A percentile compares a stretch with the other conserved stretches of the same genome.
phyloP scores from a whole-genome alignment of 2,113 vertebrate genomes.

The Epinephelus fuscoguttatus region DNA sequence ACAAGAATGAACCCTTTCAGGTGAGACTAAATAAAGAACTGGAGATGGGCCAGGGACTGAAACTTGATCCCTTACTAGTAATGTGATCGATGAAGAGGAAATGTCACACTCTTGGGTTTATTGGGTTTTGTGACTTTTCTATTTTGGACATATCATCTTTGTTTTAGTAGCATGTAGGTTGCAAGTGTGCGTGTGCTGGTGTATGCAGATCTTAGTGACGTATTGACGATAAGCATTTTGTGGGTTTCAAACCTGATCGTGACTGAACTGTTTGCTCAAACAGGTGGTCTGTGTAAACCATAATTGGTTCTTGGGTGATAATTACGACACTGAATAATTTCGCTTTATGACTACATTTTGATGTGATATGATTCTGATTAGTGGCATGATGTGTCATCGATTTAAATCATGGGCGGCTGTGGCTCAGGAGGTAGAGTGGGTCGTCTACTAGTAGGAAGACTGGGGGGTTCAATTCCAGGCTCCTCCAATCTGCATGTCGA shows the following conservation, averaged over 20 bases:
- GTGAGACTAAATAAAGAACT: slow-evolving; percentile 54
- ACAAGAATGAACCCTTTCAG: slow-evolving; percentile 64
- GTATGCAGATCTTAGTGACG: not conserved
- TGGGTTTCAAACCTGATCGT: not conserved
- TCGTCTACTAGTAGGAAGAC: too few species aligned
- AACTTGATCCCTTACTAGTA: slow-evolving; percentile 23
- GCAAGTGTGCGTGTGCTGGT: not conserved
- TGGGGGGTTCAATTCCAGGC: too few species aligned
- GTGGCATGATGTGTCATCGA: too few species aligned
- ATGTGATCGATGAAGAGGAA: not conserved
- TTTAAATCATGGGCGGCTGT: too few species aligned
- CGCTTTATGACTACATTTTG: too few species aligned
- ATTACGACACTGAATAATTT: not conserved
- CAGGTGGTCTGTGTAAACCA: not conserved
- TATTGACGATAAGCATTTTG: not conserved
- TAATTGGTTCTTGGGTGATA: not conserved
- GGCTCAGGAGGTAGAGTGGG: too few species aligned
- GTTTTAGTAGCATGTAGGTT: not conserved
- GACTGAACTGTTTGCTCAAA: not conserved
- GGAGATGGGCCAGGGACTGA: slow-evolving; percentile 5
- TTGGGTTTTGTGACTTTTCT: not conserved
- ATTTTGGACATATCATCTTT: not conserved
- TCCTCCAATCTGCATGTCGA: too few species aligned
- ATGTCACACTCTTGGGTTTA: slow-evolving; percentile 14
- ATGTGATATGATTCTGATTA: too few species aligned